Percentiles rank a stretch among this genome's conserved stretches.
Evolutionary conservation across 1,140 invertebrate genomes (phyloP).

Genomic region (Brachionus angularis): DNA sequence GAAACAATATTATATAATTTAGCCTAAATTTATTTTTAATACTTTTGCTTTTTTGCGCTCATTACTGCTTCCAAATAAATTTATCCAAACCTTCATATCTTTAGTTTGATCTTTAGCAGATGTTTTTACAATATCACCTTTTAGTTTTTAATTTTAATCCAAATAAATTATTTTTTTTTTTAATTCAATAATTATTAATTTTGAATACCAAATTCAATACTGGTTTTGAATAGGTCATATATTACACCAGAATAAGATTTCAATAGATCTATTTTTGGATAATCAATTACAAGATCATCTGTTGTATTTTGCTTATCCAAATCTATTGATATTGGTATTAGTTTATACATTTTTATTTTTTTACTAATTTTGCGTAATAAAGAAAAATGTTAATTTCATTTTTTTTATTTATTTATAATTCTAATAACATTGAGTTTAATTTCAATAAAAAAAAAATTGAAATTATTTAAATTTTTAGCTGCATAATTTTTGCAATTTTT

Average conservation of each 20-base stretch:
- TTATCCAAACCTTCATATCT: neutral
- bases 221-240: neutral
- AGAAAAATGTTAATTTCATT: too few relatives aligned
- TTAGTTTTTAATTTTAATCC: neutral
- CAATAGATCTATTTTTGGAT: neutral
- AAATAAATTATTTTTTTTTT: neutral
- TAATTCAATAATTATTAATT: constrained; percentile 1
- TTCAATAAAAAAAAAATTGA: too few relatives aligned
- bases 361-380: too few relatives aligned
- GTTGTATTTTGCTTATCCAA: too few relatives aligned
- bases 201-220: neutral
- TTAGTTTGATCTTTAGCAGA: neutral
- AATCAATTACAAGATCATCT: neutral
- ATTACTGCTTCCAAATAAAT: neutral
- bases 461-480: too few relatives aligned
- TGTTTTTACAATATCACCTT: neutral
- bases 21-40: too few relatives aligned
- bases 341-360: too few relatives aligned
- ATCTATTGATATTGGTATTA: too few relatives aligned
- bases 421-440: too few relatives aligned
- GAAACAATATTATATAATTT: neutral
- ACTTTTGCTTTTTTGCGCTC: neutral
- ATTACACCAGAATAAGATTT: neutral
- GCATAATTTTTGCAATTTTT: too few relatives aligned
- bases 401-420: too few relatives aligned